Evolutionary conservation across 1,140 invertebrate genomes (phyloP).

Genomic region (Pentalonia nigronervosa): DNA sequence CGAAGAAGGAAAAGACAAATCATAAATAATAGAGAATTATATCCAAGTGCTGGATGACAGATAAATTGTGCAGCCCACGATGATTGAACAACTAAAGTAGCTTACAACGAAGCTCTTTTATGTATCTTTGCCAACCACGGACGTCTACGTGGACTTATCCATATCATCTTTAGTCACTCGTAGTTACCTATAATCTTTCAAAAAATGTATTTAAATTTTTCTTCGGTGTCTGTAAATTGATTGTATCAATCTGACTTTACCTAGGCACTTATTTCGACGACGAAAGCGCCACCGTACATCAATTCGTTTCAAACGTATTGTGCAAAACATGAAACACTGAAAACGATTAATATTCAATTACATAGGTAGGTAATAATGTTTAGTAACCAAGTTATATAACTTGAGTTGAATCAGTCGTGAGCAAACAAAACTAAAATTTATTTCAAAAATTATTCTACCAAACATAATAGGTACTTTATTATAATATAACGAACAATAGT

Average conservation of each 20-base stretch:
- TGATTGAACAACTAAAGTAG: slow-evolving; percentile 54
- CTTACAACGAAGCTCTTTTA: slow-evolving; percentile 39
- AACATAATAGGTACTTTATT: neutral
- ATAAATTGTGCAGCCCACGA: slow-evolving; percentile 33
- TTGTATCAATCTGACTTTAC: neutral
- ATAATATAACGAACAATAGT: neutral
- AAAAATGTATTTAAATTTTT: slow-evolving; percentile 25
- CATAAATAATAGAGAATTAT: slow-evolving; percentile 57
- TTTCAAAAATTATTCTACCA: neutral
- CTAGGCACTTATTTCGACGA: neutral
- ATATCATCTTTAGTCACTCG: neutral
- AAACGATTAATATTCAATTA: neutral
- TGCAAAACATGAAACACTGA: neutral
- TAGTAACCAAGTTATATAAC: neutral
- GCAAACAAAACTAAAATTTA: neutral
- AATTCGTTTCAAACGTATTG: neutral
- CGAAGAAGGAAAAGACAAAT: slow-evolving; percentile 44
- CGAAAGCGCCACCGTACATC: neutral
- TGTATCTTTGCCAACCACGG: slow-evolving; percentile 12
- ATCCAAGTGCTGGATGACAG: slow-evolving; percentile 50
- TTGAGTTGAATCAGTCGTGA: neutral
- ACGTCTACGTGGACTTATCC: slow-evolving; percentile 33
- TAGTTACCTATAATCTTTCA: neutral
- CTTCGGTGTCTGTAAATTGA: neutral
- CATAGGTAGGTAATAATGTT: neutral